These are phyloP conservation scores for Dinomys branickii DNA, from an alignment of 2,113 vertebrate genomes.

Conservation along the genomic window DNA sequence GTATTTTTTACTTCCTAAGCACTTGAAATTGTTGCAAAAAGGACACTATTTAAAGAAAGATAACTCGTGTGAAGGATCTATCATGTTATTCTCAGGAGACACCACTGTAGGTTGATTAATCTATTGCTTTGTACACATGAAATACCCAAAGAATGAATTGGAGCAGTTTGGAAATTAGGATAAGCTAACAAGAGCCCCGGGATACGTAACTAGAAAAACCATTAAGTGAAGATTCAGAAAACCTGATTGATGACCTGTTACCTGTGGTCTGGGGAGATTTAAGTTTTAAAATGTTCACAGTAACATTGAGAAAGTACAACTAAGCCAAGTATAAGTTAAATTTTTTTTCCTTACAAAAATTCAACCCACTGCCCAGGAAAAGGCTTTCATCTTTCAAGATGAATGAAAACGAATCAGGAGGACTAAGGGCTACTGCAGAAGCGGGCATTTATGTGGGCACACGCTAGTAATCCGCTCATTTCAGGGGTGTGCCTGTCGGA, in stretches of 20 bases:
- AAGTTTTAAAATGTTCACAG: constrained; percentile 41
- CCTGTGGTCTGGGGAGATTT: background rate
- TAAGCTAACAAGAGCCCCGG: background rate
- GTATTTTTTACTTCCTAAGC: background rate
- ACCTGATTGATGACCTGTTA: background rate
- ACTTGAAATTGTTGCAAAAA: constrained; percentile 3
- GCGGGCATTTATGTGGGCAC: constrained; percentile 44
- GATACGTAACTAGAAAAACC: background rate
- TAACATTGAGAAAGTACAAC: constrained; percentile 7
- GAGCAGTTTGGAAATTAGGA: background rate
- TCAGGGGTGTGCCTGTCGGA: constrained; percentile 34
- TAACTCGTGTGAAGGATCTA: background rate
- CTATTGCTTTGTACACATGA: background rate
- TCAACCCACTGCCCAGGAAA: constrained; percentile 29
- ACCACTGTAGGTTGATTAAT: background rate
- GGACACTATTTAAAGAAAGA: background rate
- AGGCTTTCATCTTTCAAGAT: constrained; percentile 73
- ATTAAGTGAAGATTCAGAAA: constrained; percentile 17
- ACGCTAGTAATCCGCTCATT: constrained; percentile 73
- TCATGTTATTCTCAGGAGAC: background rate
- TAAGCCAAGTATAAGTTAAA: constrained; percentile 34
- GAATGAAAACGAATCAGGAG: constrained; percentile 37
- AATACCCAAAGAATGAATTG: background rate
- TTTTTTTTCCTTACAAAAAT: constrained; percentile 45
- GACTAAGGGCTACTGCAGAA: constrained; percentile 63